These are phyloP conservation scores for Morinoia aosen DNA, from an alignment of 2,888 invertebrate genomes.

Conservation along the genomic window DNA sequence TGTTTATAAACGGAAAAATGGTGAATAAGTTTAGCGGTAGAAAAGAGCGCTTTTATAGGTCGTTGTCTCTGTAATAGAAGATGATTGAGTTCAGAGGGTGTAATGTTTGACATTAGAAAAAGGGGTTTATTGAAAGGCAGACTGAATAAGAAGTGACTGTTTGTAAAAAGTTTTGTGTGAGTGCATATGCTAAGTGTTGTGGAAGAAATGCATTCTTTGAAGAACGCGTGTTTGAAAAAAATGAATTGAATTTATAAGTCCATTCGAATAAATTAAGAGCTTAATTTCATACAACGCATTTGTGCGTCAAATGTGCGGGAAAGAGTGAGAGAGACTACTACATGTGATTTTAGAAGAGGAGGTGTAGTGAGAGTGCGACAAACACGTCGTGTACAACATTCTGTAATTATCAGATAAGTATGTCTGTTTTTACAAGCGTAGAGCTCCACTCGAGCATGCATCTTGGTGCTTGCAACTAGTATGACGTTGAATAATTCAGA, in stretches of 20 bases:
- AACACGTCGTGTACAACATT: too few relatives aligned
- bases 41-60: too few relatives aligned
- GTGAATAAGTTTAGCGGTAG: too few relatives aligned
- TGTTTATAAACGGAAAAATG: too few relatives aligned
- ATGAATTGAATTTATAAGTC: background rate
- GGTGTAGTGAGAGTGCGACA: background rate
- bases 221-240: background rate
- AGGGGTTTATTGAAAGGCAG: background rate
- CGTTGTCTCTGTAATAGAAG: too few relatives aligned
- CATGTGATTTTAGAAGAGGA: background rate
- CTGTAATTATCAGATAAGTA: too few relatives aligned
- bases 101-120: background rate
- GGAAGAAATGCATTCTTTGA: background rate
- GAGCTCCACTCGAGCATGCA: too few relatives aligned
- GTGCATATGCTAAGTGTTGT: background rate
- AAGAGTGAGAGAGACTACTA: background rate
- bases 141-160: background rate
- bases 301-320: background rate
- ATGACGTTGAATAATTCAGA: background rate
- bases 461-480: too few relatives aligned
- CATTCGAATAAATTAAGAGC: background rate
- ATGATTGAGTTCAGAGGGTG: too few relatives aligned
- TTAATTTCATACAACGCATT: background rate
- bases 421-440: too few relatives aligned
- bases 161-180: background rate